These are phyloP conservation scores for Peromyscus maniculatus DNA, from an alignment of 2,113 vertebrate species.

Conservation along the genomic window DNA sequence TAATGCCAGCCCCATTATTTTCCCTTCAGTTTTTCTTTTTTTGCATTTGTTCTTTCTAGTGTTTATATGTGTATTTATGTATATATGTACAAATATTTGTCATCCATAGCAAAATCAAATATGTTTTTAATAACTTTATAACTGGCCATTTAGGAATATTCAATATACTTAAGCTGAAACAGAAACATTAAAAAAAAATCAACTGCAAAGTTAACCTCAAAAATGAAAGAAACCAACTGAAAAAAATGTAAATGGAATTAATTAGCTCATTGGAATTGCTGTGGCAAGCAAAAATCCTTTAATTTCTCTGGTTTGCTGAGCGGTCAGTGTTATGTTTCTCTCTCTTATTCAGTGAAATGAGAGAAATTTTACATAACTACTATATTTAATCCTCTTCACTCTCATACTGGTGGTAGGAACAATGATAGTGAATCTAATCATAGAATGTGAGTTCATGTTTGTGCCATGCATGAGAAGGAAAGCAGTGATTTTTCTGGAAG, in stretches of 20 bases:
- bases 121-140: constrained; percentile 54
- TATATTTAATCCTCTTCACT: constrained; percentile 38
- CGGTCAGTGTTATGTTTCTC: constrained; percentile 75
- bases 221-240: constrained; percentile 81
- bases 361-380: neutral
- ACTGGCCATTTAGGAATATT: constrained; percentile 69
- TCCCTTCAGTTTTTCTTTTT: neutral
- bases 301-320: constrained; percentile 75
- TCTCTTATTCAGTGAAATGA: neutral
- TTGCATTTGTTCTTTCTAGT: constrained; percentile 8
- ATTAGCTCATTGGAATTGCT: constrained; percentile 82
- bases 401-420: neutral
- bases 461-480: neutral
- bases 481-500: neutral
- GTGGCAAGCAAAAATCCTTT: constrained; percentile 77
- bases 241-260: constrained; percentile 82
- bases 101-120: constrained; percentile 48
- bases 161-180: constrained; percentile 68
- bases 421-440: constrained; percentile 55
- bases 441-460: constrained; percentile 31
- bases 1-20: neutral
- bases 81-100: constrained; percentile 30
- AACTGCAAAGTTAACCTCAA: constrained; percentile 66
- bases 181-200: constrained; percentile 72
- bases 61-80: neutral